Evolutionary conservation across 2,797 vertebrate species (phyloP).

Genomic region (Cryptoprocta ferox): DNA sequence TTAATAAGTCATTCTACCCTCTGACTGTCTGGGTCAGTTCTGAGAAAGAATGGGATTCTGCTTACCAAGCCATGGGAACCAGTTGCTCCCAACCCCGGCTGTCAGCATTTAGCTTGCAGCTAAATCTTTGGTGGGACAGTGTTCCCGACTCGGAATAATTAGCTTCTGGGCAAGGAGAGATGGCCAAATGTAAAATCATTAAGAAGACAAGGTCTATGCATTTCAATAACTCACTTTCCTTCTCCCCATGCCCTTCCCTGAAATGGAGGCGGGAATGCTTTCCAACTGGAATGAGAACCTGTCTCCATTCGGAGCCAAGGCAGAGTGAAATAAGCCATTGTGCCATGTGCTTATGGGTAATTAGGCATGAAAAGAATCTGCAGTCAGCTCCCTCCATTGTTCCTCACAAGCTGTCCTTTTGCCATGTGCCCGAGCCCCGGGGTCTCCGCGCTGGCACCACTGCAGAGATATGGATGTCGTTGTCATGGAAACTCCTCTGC

Average conservation of each 20-base stretch:
- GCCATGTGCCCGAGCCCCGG: constrained; percentile 75
- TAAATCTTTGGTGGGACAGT: background rate
- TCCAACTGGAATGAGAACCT: constrained; percentile 79
- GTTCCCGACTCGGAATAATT: constrained; percentile 38
- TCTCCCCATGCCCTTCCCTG: constrained; percentile 14
- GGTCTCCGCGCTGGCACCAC: constrained; percentile 43
- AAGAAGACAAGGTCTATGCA: constrained; percentile 38
- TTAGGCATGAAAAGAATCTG: constrained; percentile 85
- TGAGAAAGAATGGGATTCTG: constrained; percentile 51
- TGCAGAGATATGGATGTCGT: constrained; percentile 66
- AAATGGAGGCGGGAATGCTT: constrained; percentile 59
- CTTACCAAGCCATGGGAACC: background rate
- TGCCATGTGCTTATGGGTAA: constrained; percentile 85
- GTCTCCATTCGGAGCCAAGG: constrained; percentile 81
- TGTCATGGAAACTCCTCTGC: constrained; percentile 74
- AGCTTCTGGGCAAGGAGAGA: background rate
- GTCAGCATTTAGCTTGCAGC: background rate
- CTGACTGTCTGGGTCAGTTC: background rate
- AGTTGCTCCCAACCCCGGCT: background rate
- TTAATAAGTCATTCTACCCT: background rate
- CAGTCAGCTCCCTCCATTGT: constrained; percentile 73
- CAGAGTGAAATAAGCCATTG: constrained; percentile 81
- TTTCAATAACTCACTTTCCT: constrained; percentile 64
- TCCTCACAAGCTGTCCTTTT: constrained; percentile 71
- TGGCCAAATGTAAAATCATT: constrained; percentile 62